A percentile compares a stretch with the other conserved stretches of the same genome.
Conservation (phyloP, 2,113 vertebrate genomes). For the Trinectes maculatus region DNA sequence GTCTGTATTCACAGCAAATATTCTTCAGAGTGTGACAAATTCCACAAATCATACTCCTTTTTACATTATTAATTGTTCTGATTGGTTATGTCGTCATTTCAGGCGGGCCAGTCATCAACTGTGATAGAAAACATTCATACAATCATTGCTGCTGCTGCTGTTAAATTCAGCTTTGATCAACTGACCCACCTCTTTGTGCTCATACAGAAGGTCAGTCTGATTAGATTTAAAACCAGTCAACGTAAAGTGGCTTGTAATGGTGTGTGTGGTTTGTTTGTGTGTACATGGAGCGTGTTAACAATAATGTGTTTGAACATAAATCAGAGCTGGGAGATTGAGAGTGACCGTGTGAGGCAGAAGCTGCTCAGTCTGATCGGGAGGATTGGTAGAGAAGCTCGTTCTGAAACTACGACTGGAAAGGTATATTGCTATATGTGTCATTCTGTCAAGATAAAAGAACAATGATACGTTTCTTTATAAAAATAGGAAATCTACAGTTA, state of each 20-base stretch:
- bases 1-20: neutral
- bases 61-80: conserved; percentile 8
- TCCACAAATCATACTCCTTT: too few species aligned
- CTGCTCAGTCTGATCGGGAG: conserved; percentile 95
- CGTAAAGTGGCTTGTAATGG: neutral
- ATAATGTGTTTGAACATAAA: conserved; percentile 4
- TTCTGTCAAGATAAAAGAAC: neutral
- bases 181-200: conserved; percentile 97
- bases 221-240: neutral
- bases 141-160: conserved; percentile 97
- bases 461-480: neutral
- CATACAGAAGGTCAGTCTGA: conserved; percentile 91
- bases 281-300: neutral
- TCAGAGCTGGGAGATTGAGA: conserved; percentile 98
- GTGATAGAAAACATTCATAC: conserved; percentile 99
- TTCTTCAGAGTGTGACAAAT: too few species aligned
- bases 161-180: conserved; percentile 96
- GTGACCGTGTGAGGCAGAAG: conserved; percentile 94
- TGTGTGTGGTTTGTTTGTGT: neutral
- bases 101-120: conserved; percentile 97
- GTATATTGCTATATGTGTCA: conserved; percentile 62
- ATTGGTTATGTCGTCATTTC: conserved; percentile 55
- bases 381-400: conserved; percentile 95
- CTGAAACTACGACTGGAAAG: conserved; percentile 96
- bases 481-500: neutral